Evolutionary conservation across 30 jellyfish, hydroid and myxozoan genomes (phyloP).

Genomic region (Cassiopea andromeda): DNA sequence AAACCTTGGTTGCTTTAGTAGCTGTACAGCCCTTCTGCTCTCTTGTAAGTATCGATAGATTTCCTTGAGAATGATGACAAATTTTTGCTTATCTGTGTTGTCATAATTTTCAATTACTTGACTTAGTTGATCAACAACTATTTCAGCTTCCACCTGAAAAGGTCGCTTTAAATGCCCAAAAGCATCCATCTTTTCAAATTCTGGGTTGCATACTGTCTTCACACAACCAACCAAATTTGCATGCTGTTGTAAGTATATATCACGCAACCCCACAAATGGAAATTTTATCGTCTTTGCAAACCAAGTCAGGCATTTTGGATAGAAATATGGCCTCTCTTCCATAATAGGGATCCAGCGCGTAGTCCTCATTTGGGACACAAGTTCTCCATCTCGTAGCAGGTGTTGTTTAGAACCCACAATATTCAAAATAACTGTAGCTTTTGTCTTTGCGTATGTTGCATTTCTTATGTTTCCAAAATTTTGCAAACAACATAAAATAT

Average conservation of each 20-base stretch:
- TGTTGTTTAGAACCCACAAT: background rate
- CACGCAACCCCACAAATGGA: constrained; percentile 2
- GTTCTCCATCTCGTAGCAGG: background rate
- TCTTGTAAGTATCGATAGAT: background rate
- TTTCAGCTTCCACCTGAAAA: background rate
- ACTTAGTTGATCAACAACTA: constrained; percentile 9
- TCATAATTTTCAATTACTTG: constrained; percentile 2
- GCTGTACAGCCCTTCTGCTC: background rate
- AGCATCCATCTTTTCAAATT: background rate
- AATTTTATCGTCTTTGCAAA: background rate
- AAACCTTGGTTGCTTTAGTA: background rate
- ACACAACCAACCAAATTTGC: constrained; percentile 41
- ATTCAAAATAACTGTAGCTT: background rate
- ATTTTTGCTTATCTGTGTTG: background rate
- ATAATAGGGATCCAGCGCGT: constrained; percentile 40
- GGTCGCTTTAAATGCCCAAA: background rate
- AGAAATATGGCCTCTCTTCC: constrained; percentile 42
- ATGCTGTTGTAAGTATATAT: background rate
- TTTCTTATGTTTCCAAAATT: background rate
- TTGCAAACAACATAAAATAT: background rate
- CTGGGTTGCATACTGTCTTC: background rate
- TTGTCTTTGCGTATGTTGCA: background rate
- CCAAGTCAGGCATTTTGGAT: constrained; percentile 63
- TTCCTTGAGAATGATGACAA: constrained; percentile 14
- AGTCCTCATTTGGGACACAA: background rate